Evolutionary conservation across 1,140 invertebrate species (phyloP).

Genomic region (Drosophila murphyi): DNA sequence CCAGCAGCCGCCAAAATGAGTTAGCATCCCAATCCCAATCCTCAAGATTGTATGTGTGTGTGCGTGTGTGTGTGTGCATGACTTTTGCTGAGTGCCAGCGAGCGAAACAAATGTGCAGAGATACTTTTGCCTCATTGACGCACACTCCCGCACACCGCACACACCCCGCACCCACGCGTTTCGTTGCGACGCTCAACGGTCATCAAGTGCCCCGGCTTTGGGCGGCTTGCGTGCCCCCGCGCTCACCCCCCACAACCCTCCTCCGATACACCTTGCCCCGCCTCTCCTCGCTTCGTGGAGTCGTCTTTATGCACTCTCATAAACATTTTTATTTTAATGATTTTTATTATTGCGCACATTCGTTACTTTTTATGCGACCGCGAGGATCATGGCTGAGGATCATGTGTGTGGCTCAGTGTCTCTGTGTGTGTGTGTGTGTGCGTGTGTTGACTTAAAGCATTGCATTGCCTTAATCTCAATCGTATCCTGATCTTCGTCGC

Average conservation of each 20-base stretch:
- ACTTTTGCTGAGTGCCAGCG: slow-evolving; percentile 45
- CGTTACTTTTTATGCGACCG: slow-evolving; percentile 78
- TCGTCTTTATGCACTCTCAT: slow-evolving; percentile 82
- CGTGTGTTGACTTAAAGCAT: slow-evolving; percentile 4
- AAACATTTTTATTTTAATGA: slow-evolving; percentile 84
- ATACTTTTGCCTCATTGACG: slow-evolving; percentile 73
- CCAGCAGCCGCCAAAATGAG: slow-evolving; percentile 73
- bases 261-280: neutral
- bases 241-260: no score
- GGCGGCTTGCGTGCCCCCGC: neutral
- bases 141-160: slow-evolving; percentile 5
- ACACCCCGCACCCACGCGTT: neutral
- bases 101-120: slow-evolving; percentile 55
- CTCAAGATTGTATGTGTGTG: slow-evolving; percentile 17
- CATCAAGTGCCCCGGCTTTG: slow-evolving; percentile 67
- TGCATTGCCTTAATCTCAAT: slow-evolving; percentile 30
- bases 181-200: slow-evolving; percentile 45
- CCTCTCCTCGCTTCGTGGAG: slow-evolving; percentile 51
- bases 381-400: slow-evolving; percentile 50
- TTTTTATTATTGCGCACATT: slow-evolving; percentile 83
- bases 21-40: slow-evolving; percentile 71
- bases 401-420: neutral
- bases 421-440: neutral
- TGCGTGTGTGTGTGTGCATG: slow-evolving; percentile 25
- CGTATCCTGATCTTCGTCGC: slow-evolving; percentile 29